Base-by-base conservation (phyloP, 2,888 invertebrate species). In the Endomychus coccineus region DNA sequence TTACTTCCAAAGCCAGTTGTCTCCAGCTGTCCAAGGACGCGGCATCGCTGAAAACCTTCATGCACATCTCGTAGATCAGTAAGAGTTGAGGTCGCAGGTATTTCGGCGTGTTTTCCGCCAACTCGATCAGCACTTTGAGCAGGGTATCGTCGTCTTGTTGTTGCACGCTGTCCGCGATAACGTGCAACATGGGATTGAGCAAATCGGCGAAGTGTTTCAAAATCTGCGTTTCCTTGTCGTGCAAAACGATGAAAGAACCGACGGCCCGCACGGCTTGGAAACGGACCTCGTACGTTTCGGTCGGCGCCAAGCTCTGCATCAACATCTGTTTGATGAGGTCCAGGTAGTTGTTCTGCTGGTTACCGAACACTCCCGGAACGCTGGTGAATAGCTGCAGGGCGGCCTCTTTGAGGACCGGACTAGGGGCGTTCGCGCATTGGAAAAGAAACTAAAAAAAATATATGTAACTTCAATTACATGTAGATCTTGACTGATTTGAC, bases 361-460 rank as follows among this genome's bases (percentile, higher is more conserved):
- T 91, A 22, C 97, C 98, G 73, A 98, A 98, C 34, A 97, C 86
- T 21, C 92, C 90, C 14, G 98, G 97, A 19, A 96, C 92, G 52
- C 89, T 80, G 47, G 91, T 85, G 59, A 98, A 94, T 73, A 98
- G 90, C 50, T 90, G 80, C 36, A 98, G 78, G 23, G 95, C 94
- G 49, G 89, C 83, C 65, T 96, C 95, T 68, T 91, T 92, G 39
- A 94, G 73, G 45, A 83, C 78, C 15, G 86, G 73, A 55, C 83
- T 80, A 28, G 82, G 76, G 24, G 90, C 83, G 63, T 80, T 86
- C 31, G 92, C 92, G 67, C 92, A 92, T 62, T 91, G 88, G 68
- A 96, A 97, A 58, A 98, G 74, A 64, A 95, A 96, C 64, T 66
- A 44, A 4, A 52, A 49, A 11, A n/a, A 24, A 22, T n/a, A n/a